Conservation (phyloP, 2,797 vertebrate species). For the Alauda arvensis region DNA sequence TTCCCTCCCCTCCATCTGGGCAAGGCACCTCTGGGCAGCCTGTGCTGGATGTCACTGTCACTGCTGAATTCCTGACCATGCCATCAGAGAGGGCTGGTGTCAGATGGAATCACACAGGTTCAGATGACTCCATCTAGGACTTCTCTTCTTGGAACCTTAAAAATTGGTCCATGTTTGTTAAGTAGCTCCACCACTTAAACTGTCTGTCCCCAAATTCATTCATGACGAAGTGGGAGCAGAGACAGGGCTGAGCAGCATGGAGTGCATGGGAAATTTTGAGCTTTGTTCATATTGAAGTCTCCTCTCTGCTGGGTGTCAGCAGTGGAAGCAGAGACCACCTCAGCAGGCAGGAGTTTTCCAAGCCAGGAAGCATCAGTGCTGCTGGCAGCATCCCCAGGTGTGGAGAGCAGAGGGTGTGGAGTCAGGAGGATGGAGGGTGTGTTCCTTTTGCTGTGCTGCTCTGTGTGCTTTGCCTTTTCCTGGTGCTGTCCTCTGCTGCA, state of each 20-base stretch:
- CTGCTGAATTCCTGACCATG: fast-evolving
- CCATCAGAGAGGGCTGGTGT: not conserved
- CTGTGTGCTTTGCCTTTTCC: not conserved
- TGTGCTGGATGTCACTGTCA: not conserved
- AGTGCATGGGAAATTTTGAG: not conserved
- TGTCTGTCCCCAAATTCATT: not conserved
- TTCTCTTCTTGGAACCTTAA: not conserved
- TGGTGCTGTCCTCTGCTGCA: fast-evolving
- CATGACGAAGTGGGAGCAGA: fast-evolving
- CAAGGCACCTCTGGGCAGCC: not conserved
- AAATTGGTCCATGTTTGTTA: not conserved
- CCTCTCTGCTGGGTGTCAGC: not conserved
- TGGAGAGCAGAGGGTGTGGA: not conserved
- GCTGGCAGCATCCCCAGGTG: not conserved
- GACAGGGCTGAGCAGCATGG: not conserved
- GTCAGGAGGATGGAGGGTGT: not conserved
- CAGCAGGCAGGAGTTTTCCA: not conserved
- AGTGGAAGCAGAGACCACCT: not conserved
- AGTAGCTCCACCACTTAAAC: not conserved
- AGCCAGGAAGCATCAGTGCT: not conserved
- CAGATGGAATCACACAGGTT: not conserved
- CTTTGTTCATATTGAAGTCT: fast-evolving
- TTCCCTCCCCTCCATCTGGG: not conserved
- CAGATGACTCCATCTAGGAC: not conserved
- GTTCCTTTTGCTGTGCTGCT: not conserved